Conservation (phyloP, 2,888 invertebrate genomes). For the Dioctria rufipes region DNA sequence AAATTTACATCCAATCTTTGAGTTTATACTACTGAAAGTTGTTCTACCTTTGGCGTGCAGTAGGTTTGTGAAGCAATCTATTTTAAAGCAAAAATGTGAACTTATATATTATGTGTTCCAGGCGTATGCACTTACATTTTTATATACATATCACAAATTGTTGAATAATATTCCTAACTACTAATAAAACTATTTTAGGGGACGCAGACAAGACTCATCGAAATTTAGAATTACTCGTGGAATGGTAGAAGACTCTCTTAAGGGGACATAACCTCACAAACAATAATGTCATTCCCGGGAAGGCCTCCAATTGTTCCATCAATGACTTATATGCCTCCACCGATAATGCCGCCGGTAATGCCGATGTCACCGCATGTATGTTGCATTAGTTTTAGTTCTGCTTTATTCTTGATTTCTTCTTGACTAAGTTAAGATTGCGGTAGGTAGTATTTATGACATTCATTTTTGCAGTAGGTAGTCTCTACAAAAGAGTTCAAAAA, state of each 20-base stretch:
- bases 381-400: constrained; percentile 52
- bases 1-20: neutral
- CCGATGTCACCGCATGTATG: constrained; percentile 83
- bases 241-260: constrained; percentile 23
- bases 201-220: too few relatives aligned
- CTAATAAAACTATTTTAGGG: too few relatives aligned
- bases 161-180: too few relatives aligned
- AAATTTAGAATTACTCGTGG: neutral
- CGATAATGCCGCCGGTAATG: constrained; percentile 80
- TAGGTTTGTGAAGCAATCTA: neutral
- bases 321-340: constrained; percentile 83
- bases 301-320: constrained; percentile 85
- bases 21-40: too few relatives aligned
- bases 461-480: constrained; percentile 43
- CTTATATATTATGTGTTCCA: too few relatives aligned
- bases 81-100: too few relatives aligned
- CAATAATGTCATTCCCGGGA: constrained; percentile 89
- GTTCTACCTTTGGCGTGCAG: neutral
- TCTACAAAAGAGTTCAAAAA: constrained; percentile 31
- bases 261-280: constrained; percentile 38
- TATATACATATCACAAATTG: too few relatives aligned
- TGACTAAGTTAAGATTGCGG: constrained; percentile 12
- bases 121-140: too few relatives aligned
- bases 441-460: constrained; percentile 44
- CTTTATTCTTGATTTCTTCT: constrained; percentile 6